Conservation (phyloP, 2,113 vertebrate genomes). For the Addax nasomaculatus region DNA sequence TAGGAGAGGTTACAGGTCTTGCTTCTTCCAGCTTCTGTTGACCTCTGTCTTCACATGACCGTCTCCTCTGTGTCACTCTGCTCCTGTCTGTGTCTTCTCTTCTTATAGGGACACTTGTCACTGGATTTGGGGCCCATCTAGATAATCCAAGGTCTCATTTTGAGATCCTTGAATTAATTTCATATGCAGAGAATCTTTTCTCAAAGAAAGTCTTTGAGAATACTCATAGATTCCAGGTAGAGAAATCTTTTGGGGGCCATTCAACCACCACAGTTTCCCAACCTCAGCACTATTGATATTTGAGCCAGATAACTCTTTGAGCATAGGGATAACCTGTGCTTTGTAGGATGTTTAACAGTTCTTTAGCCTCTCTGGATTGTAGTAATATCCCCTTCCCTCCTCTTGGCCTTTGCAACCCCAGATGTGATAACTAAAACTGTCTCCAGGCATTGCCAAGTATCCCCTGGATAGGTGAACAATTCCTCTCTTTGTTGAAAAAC, state of each 20-base stretch:
- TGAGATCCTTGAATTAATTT: neutral
- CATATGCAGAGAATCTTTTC: neutral
- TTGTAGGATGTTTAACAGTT: neutral
- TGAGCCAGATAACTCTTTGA: neutral
- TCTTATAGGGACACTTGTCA: neutral
- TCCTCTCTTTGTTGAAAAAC: neutral
- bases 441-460: neutral
- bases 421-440: neutral
- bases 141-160: neutral
- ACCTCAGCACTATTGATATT: neutral
- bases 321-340: neutral
- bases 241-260: neutral
- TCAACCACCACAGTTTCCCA: neutral
- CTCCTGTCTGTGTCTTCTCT: neutral
- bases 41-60: neutral
- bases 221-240: neutral
- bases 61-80: neutral
- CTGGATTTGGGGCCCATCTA: neutral
- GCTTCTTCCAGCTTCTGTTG: neutral
- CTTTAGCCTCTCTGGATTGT: neutral
- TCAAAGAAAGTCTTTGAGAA: neutral
- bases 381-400: fast-evolving
- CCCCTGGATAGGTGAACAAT: neutral
- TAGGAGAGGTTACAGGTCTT: neutral
- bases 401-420: neutral